Base-by-base conservation (phyloP, 2,113 vertebrate genomes). In the Diglossa brunneiventris region DNA sequence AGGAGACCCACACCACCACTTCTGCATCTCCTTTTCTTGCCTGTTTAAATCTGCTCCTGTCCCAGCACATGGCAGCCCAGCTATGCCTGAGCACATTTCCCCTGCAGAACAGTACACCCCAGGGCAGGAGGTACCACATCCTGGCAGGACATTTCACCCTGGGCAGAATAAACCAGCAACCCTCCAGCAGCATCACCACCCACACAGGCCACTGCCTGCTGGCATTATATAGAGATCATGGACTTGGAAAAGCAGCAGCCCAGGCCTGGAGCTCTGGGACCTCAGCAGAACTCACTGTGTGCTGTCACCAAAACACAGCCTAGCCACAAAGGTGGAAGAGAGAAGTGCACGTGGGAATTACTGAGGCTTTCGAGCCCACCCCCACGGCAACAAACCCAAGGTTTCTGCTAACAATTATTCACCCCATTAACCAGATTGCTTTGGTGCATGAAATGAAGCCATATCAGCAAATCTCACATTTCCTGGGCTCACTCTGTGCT, bases 351-450 rank as follows among this genome's bases (percentile, higher is more conserved):
- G 24, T 2, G 55, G 37, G 44, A 67, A 88, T 66, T 24, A 46
- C 3, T 4, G 74, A 77, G 52, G 62, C 33, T 85, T 80, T 61
- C 0, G 1, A 89, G 86, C 39, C 81, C 78, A 87, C 47, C 86
- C 68, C 46, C 74, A 74, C 1, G 0, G 22, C 74, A 68, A 42
- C 27, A 66, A 76, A 39, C 37, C 41, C 58, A 41, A 70, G 12
- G 53, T 41, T 95, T 93, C 90, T 91, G 86, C 86, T 81, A 91
- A 72, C 52, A 80, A 66, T 95, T 93, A 86, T 27, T 85, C 86
- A 56, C 69, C 90, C 69, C 46, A 56, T 90, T 93, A 87, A 82
- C 35, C 18, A 2, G 28, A 46, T 7, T 35, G 42, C 2, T 73
- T 78, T 42, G 86, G 67, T 52, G 79, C 74, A 67, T 59, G 86